phyloP scores from a whole-genome alignment of 2,113 vertebrate genomes.

The Lethenteron camtschaticum region DNA sequence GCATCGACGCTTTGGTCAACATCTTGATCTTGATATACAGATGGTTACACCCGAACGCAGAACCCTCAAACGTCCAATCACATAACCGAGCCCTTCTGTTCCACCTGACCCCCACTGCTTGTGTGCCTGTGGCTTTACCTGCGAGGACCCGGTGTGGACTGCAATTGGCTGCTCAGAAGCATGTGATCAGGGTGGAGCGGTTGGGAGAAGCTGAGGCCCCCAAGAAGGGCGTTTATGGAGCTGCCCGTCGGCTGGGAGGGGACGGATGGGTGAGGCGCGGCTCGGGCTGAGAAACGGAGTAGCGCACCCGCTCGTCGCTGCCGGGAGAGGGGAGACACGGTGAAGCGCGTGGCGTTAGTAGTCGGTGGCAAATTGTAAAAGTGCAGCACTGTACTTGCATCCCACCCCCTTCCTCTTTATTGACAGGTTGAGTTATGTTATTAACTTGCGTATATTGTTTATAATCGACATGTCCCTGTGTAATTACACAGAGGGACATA shows the following conservation, averaged over 20 bases:
- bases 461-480: background rate
- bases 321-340: background rate
- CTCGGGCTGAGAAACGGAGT: conserved; percentile 80
- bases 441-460: background rate
- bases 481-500: background rate
- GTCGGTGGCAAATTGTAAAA: background rate
- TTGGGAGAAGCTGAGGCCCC: conserved; percentile 79
- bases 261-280: conserved; percentile 24
- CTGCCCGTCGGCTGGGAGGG: conserved; percentile 33
- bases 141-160: conserved; percentile 67
- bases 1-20: background rate
- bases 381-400: background rate
- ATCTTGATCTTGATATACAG: background rate
- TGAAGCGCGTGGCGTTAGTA: conserved; percentile 12
- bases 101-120: no score
- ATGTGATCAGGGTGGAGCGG: conserved; percentile 72
- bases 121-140: conserved; percentile 27
- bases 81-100: no score
- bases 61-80: background rate
- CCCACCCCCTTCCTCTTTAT: background rate
- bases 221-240: conserved; percentile 30
- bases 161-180: conserved; percentile 61
- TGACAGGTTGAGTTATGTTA: background rate
- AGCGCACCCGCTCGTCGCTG: conserved; percentile 48
- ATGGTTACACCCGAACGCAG: background rate